Conservation (phyloP, 2,113 vertebrate species). For the Carettochelys insculpta region DNA sequence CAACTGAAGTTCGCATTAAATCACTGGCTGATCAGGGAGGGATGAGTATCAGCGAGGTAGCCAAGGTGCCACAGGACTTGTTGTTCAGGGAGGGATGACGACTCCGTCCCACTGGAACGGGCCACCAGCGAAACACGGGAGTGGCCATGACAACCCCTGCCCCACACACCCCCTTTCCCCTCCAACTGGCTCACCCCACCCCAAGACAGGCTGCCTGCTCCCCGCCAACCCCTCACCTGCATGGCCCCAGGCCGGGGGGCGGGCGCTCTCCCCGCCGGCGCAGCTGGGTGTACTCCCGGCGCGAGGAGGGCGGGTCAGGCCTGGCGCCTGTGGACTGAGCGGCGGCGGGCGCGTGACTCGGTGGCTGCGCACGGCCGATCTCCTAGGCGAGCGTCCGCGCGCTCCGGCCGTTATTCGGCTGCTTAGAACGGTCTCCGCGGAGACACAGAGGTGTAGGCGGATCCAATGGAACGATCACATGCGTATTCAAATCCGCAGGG, state of each 20-base stretch:
- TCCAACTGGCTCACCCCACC: accelerated
- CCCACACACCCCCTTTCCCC: accelerated
- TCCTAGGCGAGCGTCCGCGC: no score
- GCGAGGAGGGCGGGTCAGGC: neutral
- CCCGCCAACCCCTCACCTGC: conserved; percentile 35
- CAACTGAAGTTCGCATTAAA: no score
- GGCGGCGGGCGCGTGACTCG: accelerated
- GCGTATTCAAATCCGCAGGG: neutral
- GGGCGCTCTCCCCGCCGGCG: neutral
- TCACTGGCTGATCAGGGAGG: no score
- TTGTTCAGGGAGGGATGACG: no score
- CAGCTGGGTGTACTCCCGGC: neutral
- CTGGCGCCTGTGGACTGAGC: accelerated
- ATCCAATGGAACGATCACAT: neutral
- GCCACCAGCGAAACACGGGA: no score
- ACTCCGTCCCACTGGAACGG: no score
- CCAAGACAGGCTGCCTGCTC: accelerated
- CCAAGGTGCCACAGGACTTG: no score
- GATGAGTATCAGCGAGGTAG: no score
- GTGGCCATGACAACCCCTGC: no score
- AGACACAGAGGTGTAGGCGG: neutral
- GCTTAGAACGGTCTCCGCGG: neutral
- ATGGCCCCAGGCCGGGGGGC: no score
- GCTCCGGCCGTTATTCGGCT: no score
- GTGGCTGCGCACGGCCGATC: no score